phyloP scores from a whole-genome alignment of 2,113 vertebrate genomes.

The Oryzias melastigma region DNA sequence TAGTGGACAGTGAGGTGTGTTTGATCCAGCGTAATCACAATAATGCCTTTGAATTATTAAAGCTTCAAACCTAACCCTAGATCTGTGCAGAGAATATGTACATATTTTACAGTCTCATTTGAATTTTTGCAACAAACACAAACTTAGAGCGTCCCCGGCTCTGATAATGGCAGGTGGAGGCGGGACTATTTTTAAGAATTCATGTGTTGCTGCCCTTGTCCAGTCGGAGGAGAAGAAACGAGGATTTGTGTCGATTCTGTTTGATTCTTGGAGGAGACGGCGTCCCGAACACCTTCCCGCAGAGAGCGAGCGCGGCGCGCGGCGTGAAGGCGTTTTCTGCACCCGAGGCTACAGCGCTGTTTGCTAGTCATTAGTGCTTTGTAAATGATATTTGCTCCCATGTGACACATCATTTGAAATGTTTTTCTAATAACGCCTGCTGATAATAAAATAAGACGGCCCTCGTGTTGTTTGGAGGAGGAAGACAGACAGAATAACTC shows the following conservation, averaged over 20 bases:
- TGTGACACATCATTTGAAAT: slow-evolving; percentile 98
- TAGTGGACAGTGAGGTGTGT: slow-evolving; percentile 74
- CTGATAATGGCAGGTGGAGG: slow-evolving; percentile 73
- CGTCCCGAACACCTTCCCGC: slow-evolving; percentile 58
- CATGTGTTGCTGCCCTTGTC: slow-evolving; percentile 44
- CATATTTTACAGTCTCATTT: slow-evolving; percentile 81
- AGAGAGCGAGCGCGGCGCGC: slow-evolving; percentile 82
- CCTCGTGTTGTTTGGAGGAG: slow-evolving; percentile 85
- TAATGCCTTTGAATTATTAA: slow-evolving; percentile 82
- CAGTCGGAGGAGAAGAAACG: slow-evolving; percentile 21
- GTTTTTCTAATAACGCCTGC: slow-evolving; percentile 95
- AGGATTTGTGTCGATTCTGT: slow-evolving; percentile 60
- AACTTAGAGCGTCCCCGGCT: slow-evolving; percentile 70
- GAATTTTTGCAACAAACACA: slow-evolving; percentile 80
- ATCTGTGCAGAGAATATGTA: slow-evolving; percentile 76
- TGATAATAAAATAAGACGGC: slow-evolving; percentile 96
- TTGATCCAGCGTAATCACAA: slow-evolving; percentile 80
- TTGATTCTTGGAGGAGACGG: slow-evolving; percentile 41
- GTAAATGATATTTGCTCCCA: slow-evolving; percentile 99
- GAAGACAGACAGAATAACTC: slow-evolving; percentile 55
- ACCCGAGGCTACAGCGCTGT: slow-evolving; percentile 92
- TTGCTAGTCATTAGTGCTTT: slow-evolving; percentile 99
- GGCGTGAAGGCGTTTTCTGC: slow-evolving; percentile 81
- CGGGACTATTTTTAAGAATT: slow-evolving; percentile 76
- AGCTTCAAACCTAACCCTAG: slow-evolving; percentile 74